phyloP scores from a whole-genome alignment of 2,797 vertebrate species.

The Amniataba percoides region DNA sequence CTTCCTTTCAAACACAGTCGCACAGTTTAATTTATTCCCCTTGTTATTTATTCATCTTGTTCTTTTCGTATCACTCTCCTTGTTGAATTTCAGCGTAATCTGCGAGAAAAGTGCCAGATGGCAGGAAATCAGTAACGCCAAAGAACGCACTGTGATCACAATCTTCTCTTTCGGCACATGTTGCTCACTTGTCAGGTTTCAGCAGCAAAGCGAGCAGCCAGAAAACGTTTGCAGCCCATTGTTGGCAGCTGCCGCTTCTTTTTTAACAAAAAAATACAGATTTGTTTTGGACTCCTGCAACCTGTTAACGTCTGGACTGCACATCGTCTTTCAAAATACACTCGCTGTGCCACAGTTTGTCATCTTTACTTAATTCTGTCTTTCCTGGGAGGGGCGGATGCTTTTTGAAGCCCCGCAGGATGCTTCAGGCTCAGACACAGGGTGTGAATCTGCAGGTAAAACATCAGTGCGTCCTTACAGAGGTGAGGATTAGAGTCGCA shows the following conservation, averaged over 20 bases:
- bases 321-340: background rate
- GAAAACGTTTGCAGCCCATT: background rate
- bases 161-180: conserved; percentile 25
- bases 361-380: background rate
- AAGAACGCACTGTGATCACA: conserved; percentile 20
- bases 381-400: background rate
- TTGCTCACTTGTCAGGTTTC: conserved; percentile 31
- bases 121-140: conserved; percentile 15
- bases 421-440: conserved; percentile 3
- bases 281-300: conserved; percentile 31
- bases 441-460: background rate
- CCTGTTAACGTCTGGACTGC: conserved; percentile 8
- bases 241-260: conserved; percentile 7
- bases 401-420: conserved; percentile 18
- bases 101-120: conserved; percentile 31
- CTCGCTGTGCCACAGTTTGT: conserved; percentile 5
- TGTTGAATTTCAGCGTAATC: conserved; percentile 35
- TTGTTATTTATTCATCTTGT: conserved; percentile 22
- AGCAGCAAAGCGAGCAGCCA: conserved; percentile 1
- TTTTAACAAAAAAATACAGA: background rate
- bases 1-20: conserved; percentile 17
- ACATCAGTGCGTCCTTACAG: background rate
- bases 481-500: background rate
- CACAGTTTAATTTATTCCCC: conserved; percentile 25
- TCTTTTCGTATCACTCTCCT: conserved; percentile 9